phyloP scores from a whole-genome alignment of 1,140 invertebrate genomes.

The Lepidurus packardi region DNA sequence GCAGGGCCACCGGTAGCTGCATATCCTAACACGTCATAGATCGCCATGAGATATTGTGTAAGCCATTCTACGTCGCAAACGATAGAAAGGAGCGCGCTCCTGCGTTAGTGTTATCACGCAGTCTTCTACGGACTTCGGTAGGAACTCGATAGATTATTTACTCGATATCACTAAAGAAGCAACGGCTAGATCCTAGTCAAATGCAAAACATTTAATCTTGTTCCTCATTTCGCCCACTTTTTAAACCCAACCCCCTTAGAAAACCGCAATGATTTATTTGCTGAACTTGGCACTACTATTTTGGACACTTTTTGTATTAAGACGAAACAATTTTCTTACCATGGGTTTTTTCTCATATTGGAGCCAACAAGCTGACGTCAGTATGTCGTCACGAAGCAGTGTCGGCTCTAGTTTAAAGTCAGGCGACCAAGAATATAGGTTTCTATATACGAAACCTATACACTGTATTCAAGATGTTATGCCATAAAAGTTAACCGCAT shows the following conservation, averaged over 20 bases:
- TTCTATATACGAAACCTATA: too few species aligned
- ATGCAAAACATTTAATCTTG: not conserved
- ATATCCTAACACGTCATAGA: constrained; percentile 6
- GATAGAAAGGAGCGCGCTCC: not conserved
- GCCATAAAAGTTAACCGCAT: too few species aligned
- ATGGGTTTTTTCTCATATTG: not conserved
- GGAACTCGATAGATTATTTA: not conserved
- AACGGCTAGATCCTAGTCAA: not conserved
- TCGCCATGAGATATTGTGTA: not conserved
- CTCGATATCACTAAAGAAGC: not conserved
- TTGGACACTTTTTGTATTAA: not conserved
- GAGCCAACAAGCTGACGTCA: constrained; percentile 1
- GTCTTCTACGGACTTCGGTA: not conserved
- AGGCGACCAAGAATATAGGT: not conserved
- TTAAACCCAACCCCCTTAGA: too few species aligned
- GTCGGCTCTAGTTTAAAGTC: not conserved
- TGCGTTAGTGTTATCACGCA: not conserved
- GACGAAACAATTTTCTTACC: not conserved
- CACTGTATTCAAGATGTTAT: too few species aligned
- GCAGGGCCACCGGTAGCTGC: not conserved
- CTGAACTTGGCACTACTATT: not conserved
- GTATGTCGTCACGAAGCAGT: not conserved
- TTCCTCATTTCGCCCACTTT: too few species aligned
- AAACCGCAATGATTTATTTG: too few species aligned
- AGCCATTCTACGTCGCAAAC: not conserved